phyloP scores from a whole-genome alignment of 2,888 invertebrate species.

The Torymus tubicola region DNA sequence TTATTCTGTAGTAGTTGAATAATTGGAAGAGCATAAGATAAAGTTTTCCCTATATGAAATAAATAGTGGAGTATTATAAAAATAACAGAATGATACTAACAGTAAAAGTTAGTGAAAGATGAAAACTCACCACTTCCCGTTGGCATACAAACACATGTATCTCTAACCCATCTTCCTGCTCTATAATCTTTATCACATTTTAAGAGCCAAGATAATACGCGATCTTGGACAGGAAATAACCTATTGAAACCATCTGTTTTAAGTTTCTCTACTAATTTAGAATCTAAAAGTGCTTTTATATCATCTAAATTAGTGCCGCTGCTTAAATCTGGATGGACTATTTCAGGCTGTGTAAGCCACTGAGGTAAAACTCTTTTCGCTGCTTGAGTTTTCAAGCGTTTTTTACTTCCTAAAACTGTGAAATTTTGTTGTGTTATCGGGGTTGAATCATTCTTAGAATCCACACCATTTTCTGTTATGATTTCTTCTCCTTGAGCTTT shows the following conservation, averaged over 20 bases:
- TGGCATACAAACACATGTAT: slow-evolving; percentile 97
- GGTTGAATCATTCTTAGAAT: slow-evolving; percentile 50
- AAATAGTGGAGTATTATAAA: slow-evolving; percentile 7
- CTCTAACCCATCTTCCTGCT: slow-evolving; percentile 84
- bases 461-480: slow-evolving; percentile 21
- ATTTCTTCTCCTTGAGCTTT: slow-evolving; percentile 12
- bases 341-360: slow-evolving; percentile 90
- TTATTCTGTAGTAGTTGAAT: slow-evolving; percentile 82
- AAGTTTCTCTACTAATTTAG: slow-evolving; percentile 81
- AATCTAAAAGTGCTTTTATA: slow-evolving; percentile 80
- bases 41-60: slow-evolving; percentile 82
- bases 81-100: background rate
- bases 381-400: slow-evolving; percentile 65
- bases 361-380: slow-evolving; percentile 88
- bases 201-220: slow-evolving; percentile 87
- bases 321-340: slow-evolving; percentile 85
- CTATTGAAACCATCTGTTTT: slow-evolving; percentile 84
- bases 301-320: slow-evolving; percentile 76
- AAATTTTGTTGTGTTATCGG: slow-evolving; percentile 62
- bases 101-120: slow-evolving; percentile 6
- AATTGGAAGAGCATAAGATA: slow-evolving; percentile 95
- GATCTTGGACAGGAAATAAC: slow-evolving; percentile 91
- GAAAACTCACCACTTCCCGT: slow-evolving; percentile 89
- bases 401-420: slow-evolving; percentile 75
- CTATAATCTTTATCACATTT: slow-evolving; percentile 80